Conservation (phyloP, 1,140 invertebrate species). For the Drosophila kohkoa region DNA sequence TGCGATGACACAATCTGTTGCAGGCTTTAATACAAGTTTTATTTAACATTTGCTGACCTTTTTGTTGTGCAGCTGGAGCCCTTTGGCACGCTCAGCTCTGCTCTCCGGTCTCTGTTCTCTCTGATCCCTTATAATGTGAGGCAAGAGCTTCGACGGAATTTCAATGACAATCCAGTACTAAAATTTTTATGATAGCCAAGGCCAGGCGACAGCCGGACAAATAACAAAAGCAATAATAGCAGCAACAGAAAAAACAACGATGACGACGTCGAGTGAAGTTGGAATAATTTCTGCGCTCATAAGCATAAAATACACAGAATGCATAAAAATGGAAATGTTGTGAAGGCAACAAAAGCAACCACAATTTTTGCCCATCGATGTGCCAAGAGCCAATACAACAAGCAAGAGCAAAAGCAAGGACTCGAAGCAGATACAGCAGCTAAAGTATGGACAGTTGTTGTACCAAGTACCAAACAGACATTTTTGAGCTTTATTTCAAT, state of each 20-base stretch:
- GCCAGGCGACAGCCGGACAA: conserved; percentile 46
- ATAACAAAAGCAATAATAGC: conserved; percentile 48
- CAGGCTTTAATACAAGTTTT: conserved; percentile 10
- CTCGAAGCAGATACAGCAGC: neutral
- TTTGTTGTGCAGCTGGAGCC: conserved; percentile 16
- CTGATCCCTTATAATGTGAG: conserved; percentile 2
- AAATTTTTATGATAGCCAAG: conserved; percentile 50
- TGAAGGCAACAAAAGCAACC: conserved; percentile 40
- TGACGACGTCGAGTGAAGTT: neutral
- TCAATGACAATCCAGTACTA: conserved; percentile 47
- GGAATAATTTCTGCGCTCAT: conserved; percentile 69
- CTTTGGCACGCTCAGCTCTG: conserved; percentile 2
- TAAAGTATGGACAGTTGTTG: conserved; percentile 66
- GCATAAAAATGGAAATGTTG: conserved; percentile 41
- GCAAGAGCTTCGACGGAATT: conserved; percentile 34
- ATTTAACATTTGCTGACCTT: conserved; percentile 33
- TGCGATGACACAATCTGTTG: conserved; percentile 17
- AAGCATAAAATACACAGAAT: conserved; percentile 68
- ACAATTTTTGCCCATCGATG: conserved; percentile 10
- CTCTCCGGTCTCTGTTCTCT: no score
- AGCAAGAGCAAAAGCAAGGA: neutral
- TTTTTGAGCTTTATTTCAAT: conserved; percentile 71
- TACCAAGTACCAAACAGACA: neutral
- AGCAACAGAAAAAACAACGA: conserved; percentile 19
- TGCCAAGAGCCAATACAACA: conserved; percentile 1